Conservation (phyloP, 2,888 invertebrate genomes). For the Junonia oenone region DNA sequence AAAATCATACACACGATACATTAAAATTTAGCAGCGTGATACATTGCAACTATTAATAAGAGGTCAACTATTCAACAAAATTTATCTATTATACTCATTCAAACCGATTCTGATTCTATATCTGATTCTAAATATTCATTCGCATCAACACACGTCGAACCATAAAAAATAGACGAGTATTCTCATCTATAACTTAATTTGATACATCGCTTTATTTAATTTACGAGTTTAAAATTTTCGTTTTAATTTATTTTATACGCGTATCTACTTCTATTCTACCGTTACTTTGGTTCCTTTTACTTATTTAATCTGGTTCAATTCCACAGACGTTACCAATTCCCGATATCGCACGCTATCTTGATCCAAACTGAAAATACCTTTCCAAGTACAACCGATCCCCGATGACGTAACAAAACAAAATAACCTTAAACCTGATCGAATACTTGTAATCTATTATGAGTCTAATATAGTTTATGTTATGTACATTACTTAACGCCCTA, state of each 20-base stretch:
- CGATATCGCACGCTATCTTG: slow-evolving; percentile 35
- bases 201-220: slow-evolving; percentile 20
- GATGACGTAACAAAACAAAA: slow-evolving; percentile 26
- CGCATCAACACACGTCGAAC: slow-evolving; percentile 10
- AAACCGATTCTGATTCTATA: not conserved
- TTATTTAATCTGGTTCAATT: slow-evolving; percentile 63
- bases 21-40: slow-evolving; percentile 15
- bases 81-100: not conserved
- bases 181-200: slow-evolving; percentile 16
- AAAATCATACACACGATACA: slow-evolving; percentile 18
- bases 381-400: slow-evolving; percentile 24
- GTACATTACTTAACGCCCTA: slow-evolving; percentile 56
- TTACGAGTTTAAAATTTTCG: slow-evolving; percentile 15
- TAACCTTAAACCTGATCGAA: slow-evolving; percentile 30
- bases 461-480: slow-evolving; percentile 59
- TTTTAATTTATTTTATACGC: slow-evolving; percentile 24
- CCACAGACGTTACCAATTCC: slow-evolving; percentile 65
- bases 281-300: slow-evolving; percentile 66
- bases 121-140: slow-evolving; percentile 4
- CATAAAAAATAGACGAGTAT: not conserved
- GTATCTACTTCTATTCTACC: slow-evolving; percentile 36
- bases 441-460: slow-evolving; percentile 43
- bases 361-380: slow-evolving; percentile 24
- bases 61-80: slow-evolving; percentile 14
- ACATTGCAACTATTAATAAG: slow-evolving; percentile 10